Conservation (phyloP, 2,888 invertebrate species). For the Gisinianus flammeolus region DNA sequence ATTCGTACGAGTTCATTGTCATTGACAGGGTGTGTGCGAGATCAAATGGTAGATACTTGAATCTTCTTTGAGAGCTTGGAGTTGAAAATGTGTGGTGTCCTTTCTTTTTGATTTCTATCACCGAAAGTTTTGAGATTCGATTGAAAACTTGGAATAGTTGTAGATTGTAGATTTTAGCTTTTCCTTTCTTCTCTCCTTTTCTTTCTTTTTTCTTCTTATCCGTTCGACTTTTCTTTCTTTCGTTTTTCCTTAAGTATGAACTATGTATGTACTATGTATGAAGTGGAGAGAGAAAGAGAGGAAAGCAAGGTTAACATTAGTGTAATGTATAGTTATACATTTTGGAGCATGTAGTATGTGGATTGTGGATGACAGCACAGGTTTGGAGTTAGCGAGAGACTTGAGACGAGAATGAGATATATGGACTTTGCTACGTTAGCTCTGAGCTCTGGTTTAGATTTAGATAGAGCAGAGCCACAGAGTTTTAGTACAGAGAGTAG, state of each 20-base stretch:
- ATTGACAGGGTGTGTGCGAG: no score
- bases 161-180: no score
- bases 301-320: neutral
- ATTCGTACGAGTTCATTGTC: no score
- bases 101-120: no score
- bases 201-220: no score
- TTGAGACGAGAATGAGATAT: neutral
- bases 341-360: neutral
- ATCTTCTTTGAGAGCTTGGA: neutral
- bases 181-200: no score
- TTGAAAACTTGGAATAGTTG: no score
- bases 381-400: neutral
- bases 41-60: no score
- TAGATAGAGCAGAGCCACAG: neutral
- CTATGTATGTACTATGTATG: no score
- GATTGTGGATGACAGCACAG: slow-evolving; percentile 10
- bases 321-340: neutral
- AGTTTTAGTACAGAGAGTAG: neutral
- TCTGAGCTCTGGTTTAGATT: slow-evolving; percentile 6
- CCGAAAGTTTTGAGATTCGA: no score
- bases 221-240: no score
- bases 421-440: neutral
- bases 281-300: neutral
- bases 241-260: neutral
- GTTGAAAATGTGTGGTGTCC: no score